Base-by-base conservation (phyloP, 2,797 vertebrate genomes). In the Propithecus perrieri region DNA sequence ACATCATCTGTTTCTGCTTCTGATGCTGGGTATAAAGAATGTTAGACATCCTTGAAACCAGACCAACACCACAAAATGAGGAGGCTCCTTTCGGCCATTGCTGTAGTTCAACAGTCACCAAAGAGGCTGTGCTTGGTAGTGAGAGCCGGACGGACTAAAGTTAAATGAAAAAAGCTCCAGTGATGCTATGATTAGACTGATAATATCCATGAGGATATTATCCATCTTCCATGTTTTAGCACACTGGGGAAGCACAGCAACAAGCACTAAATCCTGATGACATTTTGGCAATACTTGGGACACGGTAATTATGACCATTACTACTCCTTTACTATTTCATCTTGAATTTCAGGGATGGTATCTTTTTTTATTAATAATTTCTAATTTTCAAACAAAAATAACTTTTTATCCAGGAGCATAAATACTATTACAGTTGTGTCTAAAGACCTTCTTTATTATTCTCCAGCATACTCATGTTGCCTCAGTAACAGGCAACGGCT, bases 171-270 rank as follows among this genome's bases (percentile, higher is more conserved):
- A 65, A 65, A 10, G 55, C 13, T 38, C 30, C 41, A 59, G 9
- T 46, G 30, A 13, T 30, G 14, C 53, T 84, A 43, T 57, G 14
- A 41, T 43, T 55, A 61, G 8, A 53, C 8, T 20, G 18, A 74
- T 80, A 28, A 33, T 38, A 38, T n/a, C 35, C 20, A 69, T 6
- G 22, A 20, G 13, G 5, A 71, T 35, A 63, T 48, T 24, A 30
- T 33, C 18, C 20, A 46, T 61, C 24, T 33, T 65, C 78, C 72
- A 46, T 50, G 7, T 79, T 91, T 88, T 43, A 75, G 33, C 11
- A 48, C 18, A 14, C 7, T 17, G 22, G 11, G 2, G 0, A 1
- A 71, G n/a, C 24, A 67, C 1, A 63, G 12, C 7, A 41, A 4
- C 12, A 85, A 30, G n/a, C 35, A 43, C 17, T 69, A 41, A 85